Evolutionary conservation across 2,797 vertebrate species (phyloP).

Genomic region (Octomys mimax): DNA sequence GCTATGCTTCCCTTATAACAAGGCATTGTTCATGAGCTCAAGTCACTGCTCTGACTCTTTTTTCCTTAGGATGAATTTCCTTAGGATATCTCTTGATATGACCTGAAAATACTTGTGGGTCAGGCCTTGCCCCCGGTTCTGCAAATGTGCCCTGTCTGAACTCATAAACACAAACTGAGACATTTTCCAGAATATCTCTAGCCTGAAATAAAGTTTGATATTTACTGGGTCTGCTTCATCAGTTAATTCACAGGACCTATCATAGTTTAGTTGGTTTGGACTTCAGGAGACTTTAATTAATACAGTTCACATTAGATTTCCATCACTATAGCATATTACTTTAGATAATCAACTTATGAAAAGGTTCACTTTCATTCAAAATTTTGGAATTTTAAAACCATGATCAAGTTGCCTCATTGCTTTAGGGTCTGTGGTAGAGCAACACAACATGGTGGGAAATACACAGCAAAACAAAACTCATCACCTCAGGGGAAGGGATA

Average conservation of each 20-base stretch:
- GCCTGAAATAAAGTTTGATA: not conserved
- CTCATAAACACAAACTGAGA: constrained; percentile 1
- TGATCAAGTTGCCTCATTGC: not conserved
- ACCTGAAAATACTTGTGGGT: constrained; percentile 48
- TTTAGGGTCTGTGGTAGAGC: not conserved
- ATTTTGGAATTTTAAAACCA: not conserved
- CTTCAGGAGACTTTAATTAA: not conserved
- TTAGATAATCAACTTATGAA: not conserved
- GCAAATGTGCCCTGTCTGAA: constrained; percentile 25
- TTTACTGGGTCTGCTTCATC: constrained; percentile 17
- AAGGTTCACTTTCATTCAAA: not conserved
- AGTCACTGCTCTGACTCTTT: not conserved
- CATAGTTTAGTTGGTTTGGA: not conserved
- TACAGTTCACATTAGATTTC: not conserved
- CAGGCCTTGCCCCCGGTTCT: not conserved
- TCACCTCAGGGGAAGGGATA: too few species aligned
- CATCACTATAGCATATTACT: not conserved
- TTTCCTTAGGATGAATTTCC: constrained; percentile 40
- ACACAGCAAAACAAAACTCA: not conserved
- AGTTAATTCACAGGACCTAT: constrained; percentile 33
- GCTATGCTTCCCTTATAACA: not conserved
- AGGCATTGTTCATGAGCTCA: constrained; percentile 29
- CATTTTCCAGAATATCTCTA: constrained; percentile 5
- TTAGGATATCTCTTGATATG: not conserved
- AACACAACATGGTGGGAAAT: not conserved